Evolutionary conservation across 1,140 invertebrate species (phyloP).

Genomic region (Dendroctonus valens): DNA sequence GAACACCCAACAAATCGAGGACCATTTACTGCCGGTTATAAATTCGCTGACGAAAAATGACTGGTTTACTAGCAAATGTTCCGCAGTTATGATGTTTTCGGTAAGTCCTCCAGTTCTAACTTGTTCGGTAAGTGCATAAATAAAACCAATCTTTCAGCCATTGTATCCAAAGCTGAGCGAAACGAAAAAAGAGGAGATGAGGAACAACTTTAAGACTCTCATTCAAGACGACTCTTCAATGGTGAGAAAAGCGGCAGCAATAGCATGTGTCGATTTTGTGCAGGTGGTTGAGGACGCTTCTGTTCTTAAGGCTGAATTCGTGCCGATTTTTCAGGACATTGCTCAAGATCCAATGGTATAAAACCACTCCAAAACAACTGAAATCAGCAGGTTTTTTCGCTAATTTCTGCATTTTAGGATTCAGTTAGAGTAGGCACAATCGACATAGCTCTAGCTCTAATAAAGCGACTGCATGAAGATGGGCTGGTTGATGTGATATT

Average conservation of each 20-base stretch:
- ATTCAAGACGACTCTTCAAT: conserved; percentile 45
- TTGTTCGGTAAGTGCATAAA: neutral
- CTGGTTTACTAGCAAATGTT: conserved; percentile 46
- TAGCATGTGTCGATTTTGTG: conserved; percentile 36
- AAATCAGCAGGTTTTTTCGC: neutral
- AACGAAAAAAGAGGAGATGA: conserved; percentile 35
- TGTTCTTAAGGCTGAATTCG: conserved; percentile 41
- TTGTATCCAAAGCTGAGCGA: conserved; percentile 40
- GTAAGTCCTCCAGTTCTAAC: conserved; percentile 33
- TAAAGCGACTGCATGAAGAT: conserved; percentile 33
- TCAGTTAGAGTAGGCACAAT: conserved; percentile 39
- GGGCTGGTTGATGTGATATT: conserved; percentile 40
- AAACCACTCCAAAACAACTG: neutral
- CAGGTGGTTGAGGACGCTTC: conserved; percentile 35
- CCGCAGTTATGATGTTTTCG: conserved; percentile 37
- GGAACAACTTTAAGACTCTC: conserved; percentile 38
- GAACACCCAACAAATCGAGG: conserved; percentile 34
- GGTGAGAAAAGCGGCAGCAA: conserved; percentile 40
- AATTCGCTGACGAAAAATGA: conserved; percentile 35
- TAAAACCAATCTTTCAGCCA: conserved; percentile 35
- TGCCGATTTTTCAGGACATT: conserved; percentile 43
- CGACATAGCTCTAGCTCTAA: conserved; percentile 40
- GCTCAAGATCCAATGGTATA: conserved; percentile 43
- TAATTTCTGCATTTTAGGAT: conserved; percentile 35
- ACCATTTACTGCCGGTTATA: conserved; percentile 35